Evolutionary conservation across 2,888 invertebrate genomes (phyloP).

Genomic region (Thymelicus sylvestris): DNA sequence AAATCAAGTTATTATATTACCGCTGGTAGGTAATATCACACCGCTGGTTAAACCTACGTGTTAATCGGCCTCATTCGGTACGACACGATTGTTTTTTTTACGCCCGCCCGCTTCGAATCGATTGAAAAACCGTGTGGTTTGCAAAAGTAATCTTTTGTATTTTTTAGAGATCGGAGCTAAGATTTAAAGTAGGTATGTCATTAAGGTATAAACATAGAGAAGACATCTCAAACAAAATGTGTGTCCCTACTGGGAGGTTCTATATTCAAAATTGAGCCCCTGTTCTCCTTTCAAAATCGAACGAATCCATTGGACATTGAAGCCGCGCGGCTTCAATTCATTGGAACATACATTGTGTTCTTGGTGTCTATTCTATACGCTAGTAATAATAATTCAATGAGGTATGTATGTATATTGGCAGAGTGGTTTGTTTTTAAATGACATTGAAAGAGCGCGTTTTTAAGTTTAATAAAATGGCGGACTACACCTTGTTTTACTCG

Average conservation of each 20-base stretch:
- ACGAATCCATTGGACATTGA: too few species aligned
- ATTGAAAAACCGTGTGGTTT: conserved; percentile 34
- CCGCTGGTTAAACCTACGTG: conserved; percentile 30
- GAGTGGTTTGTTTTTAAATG: background rate
- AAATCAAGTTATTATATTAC: conserved; percentile 46
- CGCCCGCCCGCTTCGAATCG: conserved; percentile 29
- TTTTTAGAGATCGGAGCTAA: conserved; percentile 1
- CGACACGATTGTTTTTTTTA: conserved; percentile 33
- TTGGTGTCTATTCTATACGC: too few species aligned
- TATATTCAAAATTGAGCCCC: too few species aligned
- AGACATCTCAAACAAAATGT: too few species aligned
- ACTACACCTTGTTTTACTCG: conserved; percentile 25
- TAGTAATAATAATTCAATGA: too few species aligned
- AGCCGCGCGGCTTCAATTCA: too few species aligned
- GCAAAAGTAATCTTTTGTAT: conserved; percentile 14
- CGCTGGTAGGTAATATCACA: conserved; percentile 39
- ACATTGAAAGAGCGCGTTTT: conserved; percentile 1
- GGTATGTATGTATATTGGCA: too few species aligned
- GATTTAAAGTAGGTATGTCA: too few species aligned
- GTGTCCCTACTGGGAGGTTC: too few species aligned
- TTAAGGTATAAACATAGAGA: too few species aligned
- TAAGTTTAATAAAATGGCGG: conserved; percentile 9
- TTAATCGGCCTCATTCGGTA: conserved; percentile 35
- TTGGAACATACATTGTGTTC: too few species aligned
- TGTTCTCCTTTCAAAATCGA: too few species aligned